Evolutionary conservation across 2,888 invertebrate species (phyloP).

Genomic region (Macroteleia sp.): DNA sequence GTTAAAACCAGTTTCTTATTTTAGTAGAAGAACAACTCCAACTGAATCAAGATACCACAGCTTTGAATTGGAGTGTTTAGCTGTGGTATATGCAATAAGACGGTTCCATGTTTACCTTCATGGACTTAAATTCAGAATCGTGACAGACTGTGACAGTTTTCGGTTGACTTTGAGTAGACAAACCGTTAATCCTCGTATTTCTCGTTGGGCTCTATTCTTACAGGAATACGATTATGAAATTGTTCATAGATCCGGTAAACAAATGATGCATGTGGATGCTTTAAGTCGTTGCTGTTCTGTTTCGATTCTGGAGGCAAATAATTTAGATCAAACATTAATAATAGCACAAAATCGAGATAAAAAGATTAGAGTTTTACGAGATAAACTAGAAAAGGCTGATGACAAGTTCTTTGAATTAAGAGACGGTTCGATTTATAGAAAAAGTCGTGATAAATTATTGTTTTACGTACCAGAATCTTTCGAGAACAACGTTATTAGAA

Average conservation of each 20-base stretch:
- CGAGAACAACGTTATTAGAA: slow-evolving; percentile 43
- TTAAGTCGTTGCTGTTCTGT: too few relatives aligned
- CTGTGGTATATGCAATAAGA: too few relatives aligned
- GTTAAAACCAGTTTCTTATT: too few relatives aligned
- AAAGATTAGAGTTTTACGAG: neutral
- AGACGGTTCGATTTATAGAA: slow-evolving; percentile 67
- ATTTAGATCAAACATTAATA: neutral
- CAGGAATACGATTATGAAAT: too few relatives aligned
- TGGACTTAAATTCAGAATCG: too few relatives aligned
- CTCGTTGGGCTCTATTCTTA: neutral
- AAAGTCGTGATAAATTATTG: slow-evolving; percentile 39
- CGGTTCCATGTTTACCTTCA: too few relatives aligned
- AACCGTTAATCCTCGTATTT: slow-evolving; percentile 1
- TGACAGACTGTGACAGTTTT: slow-evolving; percentile 13
- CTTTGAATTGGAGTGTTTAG: too few relatives aligned
- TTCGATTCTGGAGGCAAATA: too few relatives aligned
- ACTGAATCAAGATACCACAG: too few relatives aligned
- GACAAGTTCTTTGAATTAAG: slow-evolving; percentile 29
- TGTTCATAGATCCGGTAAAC: too few relatives aligned
- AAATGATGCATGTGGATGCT: too few relatives aligned
- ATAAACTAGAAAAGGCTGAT: neutral
- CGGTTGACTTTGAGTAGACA: slow-evolving; percentile 4
- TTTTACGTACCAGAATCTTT: slow-evolving; percentile 74
- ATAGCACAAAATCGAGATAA: slow-evolving; percentile 1
- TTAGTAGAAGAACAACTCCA: too few relatives aligned